phyloP scores from a whole-genome alignment of 2,888 invertebrate genomes.

The Caenorhabditis sp. region DNA sequence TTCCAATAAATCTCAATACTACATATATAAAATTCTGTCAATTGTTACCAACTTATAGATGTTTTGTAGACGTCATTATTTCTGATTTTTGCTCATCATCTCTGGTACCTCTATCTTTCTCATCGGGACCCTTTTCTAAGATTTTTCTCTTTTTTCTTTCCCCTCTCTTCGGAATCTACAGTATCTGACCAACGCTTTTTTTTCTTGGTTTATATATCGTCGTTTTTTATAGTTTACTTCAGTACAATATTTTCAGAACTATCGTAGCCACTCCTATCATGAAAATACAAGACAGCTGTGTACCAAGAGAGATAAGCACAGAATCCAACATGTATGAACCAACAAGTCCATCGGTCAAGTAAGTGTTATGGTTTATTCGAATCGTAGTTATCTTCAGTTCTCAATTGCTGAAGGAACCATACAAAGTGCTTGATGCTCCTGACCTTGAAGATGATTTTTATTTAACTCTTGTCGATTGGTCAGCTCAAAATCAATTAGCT shows the following conservation, averaged over 20 bases:
- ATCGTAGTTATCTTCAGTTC: background rate
- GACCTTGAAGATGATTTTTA: slow-evolving; percentile 99
- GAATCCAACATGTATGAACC: slow-evolving; percentile 53
- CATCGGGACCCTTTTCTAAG: too few species aligned
- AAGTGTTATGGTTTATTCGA: background rate
- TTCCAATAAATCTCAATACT: too few species aligned
- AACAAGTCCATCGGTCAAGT: slow-evolving; percentile 14
- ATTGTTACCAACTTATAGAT: too few species aligned
- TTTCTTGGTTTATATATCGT: too few species aligned
- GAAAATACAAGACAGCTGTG: slow-evolving; percentile 26
- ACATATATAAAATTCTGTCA: too few species aligned
- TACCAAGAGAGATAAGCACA: slow-evolving; percentile 12
- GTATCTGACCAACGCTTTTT: too few species aligned
- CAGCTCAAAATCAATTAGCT: slow-evolving; percentile 95
- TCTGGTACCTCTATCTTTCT: too few species aligned
- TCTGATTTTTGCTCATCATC: too few species aligned
- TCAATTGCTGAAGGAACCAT: slow-evolving; percentile 94
- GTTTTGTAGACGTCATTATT: too few species aligned
- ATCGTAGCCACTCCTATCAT: slow-evolving; percentile 13
- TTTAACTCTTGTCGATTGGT: slow-evolving; percentile 98
- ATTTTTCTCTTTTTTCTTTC: too few species aligned
- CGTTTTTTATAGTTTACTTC: too few species aligned
- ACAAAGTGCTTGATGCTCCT: slow-evolving; percentile 92
- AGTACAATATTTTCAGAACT: slow-evolving; percentile 13
- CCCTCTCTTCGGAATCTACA: too few species aligned